Evolutionary conservation across 2,888 invertebrate genomes (phyloP), one percentile per base, ranked within the genome.

Genomic region (Timema podura): DNA sequence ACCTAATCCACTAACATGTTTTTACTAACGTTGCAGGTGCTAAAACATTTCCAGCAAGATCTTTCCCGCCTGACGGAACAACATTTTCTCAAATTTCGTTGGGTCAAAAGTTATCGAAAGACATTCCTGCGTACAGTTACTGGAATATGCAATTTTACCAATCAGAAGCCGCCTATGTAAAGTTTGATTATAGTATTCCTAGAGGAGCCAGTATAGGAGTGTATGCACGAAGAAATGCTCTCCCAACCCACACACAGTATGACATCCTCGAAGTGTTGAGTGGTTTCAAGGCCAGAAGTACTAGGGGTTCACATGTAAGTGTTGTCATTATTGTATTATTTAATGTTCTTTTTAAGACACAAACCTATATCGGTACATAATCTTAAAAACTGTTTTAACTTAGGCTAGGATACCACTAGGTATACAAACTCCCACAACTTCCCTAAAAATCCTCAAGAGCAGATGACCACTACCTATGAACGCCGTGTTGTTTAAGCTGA

Each of bases 111-210:
- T 85, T 95, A 78, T 91, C 92, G 78, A 91, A 93, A 83, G 91
- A 92, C 84, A 93, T 98, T 80, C 91, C 92, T 79, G 91, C 96
- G 74, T 95, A 96, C 83, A 92, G 95, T 80, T 96, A 96, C 82
- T 96, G 96, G 96, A 95, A 96, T 83, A 93, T 96, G 90, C 95
- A 96, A 83, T 96, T 98, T 83, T 95, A 93, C 83, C 96, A 96
- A 82, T 92, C 93, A 73, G 93, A 95, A 83, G 91, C 96, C 69
- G 92, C 94, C 65, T 96, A 95, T 83, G 92, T 98, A 68, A 92
- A 93, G 80, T 96, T 97, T 81, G 96, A 97, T 83, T 94, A 97
- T 82, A 91, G 91, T 82, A 94, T 95, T 79, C 93, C 95, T 2
- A 85, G 94, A 74, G 95, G 95, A 67, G 93, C 95, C 61, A 94